Evolutionary conservation across 2,113 vertebrate genomes (phyloP), one percentile per base, ranked within the genome.

Genomic region (Alosa alosa): DNA sequence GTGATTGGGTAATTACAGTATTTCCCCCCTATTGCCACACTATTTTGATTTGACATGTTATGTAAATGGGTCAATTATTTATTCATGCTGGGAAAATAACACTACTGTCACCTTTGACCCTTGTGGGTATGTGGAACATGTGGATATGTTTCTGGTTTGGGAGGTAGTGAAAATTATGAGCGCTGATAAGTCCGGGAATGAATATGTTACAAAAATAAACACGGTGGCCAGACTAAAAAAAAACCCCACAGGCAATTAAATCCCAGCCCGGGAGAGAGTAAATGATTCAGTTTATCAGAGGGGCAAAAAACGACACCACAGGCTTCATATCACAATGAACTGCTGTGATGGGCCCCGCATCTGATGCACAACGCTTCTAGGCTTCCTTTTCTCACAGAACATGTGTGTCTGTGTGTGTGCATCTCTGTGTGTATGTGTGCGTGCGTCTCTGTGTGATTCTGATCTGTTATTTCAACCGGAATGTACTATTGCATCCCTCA

Each of bases 21-120:
- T 36, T 36, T 5, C 11, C 72, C 25, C 36, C 72, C 72, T 39
- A 39, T 17, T 17, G 31, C 72, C 25, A 78, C 31, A 78, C 72
- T 78, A 36, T 78, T 78, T 78, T 78, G 72, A 78, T 78, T 78
- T 88, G 87, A 88, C 88, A 87, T 87, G 50, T 83, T 60, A 88
- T 90, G 89, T 87, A 90, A 90, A 88, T 90, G 85, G 86, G 89
- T 81, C 87, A 88, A 90, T 90, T 84, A 90, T 87, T 90, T 88
- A 88, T 87, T 87, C 86, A 88, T 87, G 84, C 82, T 44, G 81
- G 84, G 83, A 88, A 90, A 90, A 88, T 88, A 86, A 84, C 81
- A 82, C 41, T 17, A 9, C 82, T 84, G 81, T 88, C 84, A 88
- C 87, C 89, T 72, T 57, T 86, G 86, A 88, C 86, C 60, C 44